phyloP scores from a whole-genome alignment of 2,797 vertebrate species.

The Champsocephalus esox region DNA sequence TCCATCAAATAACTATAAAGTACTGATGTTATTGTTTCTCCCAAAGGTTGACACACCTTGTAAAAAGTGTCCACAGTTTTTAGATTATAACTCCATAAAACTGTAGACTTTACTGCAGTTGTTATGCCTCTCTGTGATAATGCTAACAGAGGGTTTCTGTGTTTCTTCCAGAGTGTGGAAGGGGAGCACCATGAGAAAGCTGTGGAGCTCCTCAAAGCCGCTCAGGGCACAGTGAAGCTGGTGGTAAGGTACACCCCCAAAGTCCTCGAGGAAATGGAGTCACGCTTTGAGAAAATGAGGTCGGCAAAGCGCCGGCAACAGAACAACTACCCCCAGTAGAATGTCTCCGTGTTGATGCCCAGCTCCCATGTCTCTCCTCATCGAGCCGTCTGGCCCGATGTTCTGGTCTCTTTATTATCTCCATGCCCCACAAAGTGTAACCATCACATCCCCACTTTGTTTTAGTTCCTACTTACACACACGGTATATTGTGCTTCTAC shows the following conservation, averaged over 20 bases:
- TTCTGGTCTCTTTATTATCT: constrained; percentile 59
- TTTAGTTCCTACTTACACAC: constrained; percentile 59
- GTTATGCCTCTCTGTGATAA: constrained; percentile 7
- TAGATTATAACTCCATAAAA: constrained; percentile 17
- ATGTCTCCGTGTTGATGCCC: constrained; percentile 63
- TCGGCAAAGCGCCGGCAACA: constrained; percentile 98
- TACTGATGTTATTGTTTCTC: constrained; percentile 22
- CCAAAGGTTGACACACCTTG: constrained; percentile 8
- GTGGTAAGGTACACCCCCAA: constrained; percentile 98
- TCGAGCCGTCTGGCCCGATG: constrained; percentile 70
- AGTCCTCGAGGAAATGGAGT: constrained; percentile 99
- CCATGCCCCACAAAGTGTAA: constrained; percentile 41
- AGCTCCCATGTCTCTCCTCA: constrained; percentile 56
- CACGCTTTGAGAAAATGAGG: constrained; percentile 98
- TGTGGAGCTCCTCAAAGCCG: constrained; percentile 97
- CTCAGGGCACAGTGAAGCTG: constrained; percentile 96
- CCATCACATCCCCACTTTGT: constrained; percentile 49
- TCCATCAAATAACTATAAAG: constrained; percentile 22
- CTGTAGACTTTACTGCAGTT: neutral
- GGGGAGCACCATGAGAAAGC: constrained; percentile 98
- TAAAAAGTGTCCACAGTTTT: neutral
- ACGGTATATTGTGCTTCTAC: constrained; percentile 52
- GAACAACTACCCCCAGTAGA: constrained; percentile 90
- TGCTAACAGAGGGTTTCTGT: constrained; percentile 16
- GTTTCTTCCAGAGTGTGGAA: constrained; percentile 91